Evolutionary conservation across 2,113 vertebrate genomes (phyloP).

Genomic region (Neodon shergylaensis): DNA sequence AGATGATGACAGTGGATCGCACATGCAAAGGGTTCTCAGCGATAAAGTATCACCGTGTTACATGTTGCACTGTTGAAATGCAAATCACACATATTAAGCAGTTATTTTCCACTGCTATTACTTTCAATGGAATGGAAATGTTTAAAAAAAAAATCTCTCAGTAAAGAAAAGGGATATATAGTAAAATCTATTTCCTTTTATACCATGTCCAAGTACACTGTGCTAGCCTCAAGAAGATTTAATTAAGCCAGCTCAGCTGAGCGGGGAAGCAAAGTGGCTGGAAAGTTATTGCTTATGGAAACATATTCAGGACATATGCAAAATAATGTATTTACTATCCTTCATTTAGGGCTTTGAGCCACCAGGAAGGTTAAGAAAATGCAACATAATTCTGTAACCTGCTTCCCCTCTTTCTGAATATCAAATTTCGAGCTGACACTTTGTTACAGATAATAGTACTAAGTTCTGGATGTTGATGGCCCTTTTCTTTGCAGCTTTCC

Average conservation of each 20-base stretch:
- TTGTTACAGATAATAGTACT: slow-evolving; percentile 84
- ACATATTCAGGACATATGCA: slow-evolving; percentile 67
- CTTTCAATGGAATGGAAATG: slow-evolving; percentile 63
- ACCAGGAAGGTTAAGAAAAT: slow-evolving; percentile 78
- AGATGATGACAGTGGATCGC: not conserved
- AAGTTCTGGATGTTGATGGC: slow-evolving; percentile 85
- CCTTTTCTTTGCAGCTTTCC: slow-evolving; percentile 85
- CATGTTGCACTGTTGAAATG: slow-evolving; percentile 66
- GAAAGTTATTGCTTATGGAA: slow-evolving; percentile 75
- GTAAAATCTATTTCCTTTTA: slow-evolving; percentile 70
- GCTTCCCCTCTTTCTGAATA: slow-evolving; percentile 66
- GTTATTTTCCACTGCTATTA: slow-evolving; percentile 52
- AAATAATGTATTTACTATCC: slow-evolving; percentile 76
- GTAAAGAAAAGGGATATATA: slow-evolving; percentile 61
- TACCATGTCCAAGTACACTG: slow-evolving; percentile 73
- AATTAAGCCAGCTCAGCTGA: slow-evolving; percentile 80
- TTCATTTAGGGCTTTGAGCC: slow-evolving; percentile 58
- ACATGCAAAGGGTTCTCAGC: slow-evolving; percentile 27
- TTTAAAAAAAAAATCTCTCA: slow-evolving; percentile 67
- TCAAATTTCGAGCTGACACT: slow-evolving; percentile 78
- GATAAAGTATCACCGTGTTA: slow-evolving; percentile 43
- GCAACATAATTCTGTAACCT: slow-evolving; percentile 59
- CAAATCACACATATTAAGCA: slow-evolving; percentile 56
- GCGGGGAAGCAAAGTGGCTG: slow-evolving; percentile 71
- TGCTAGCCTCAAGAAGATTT: slow-evolving; percentile 74